Evolutionary conservation across 2,113 vertebrate species (phyloP).

Genomic region (Erythrocercus mccallii): DNA sequence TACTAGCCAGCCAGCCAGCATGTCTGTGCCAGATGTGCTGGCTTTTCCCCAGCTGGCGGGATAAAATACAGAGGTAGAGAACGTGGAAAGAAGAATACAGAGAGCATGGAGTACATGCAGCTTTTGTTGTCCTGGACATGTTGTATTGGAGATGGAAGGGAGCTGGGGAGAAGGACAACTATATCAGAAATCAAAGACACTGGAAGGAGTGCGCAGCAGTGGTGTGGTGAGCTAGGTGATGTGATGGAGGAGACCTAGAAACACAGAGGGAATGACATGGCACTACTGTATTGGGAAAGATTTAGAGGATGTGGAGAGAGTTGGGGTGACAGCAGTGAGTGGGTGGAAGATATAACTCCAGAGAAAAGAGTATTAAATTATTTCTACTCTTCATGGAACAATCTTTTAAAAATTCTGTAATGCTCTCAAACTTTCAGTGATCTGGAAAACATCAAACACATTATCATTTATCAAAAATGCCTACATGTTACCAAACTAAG

Average conservation of each 20-base stretch:
- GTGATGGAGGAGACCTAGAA: not conserved
- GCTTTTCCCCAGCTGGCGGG: not conserved
- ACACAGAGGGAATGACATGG: not conserved
- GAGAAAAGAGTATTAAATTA: not conserved
- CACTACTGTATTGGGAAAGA: not conserved
- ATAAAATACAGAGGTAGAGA: not conserved
- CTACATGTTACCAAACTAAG: not conserved
- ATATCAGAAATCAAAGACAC: not conserved
- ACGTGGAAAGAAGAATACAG: not conserved
- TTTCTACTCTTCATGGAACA: not conserved
- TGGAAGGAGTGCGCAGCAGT: not conserved
- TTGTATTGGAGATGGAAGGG: not conserved
- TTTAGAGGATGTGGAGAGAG: not conserved
- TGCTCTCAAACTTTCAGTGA: not conserved
- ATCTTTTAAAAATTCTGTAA: not conserved
- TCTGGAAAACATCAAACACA: not conserved
- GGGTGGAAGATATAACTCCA: not conserved
- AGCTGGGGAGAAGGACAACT: not conserved
- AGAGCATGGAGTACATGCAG: not conserved
- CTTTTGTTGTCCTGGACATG: not conserved
- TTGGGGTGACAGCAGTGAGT: not conserved
- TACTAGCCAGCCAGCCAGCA: not conserved
- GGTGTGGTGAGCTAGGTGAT: not conserved
- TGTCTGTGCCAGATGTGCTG: not conserved
- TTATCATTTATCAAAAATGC: not conserved